Percentiles rank a stretch among this genome's conserved stretches.
Conservation (phyloP, 2,888 invertebrate species). For the Himalopsyche tibetana region DNA sequence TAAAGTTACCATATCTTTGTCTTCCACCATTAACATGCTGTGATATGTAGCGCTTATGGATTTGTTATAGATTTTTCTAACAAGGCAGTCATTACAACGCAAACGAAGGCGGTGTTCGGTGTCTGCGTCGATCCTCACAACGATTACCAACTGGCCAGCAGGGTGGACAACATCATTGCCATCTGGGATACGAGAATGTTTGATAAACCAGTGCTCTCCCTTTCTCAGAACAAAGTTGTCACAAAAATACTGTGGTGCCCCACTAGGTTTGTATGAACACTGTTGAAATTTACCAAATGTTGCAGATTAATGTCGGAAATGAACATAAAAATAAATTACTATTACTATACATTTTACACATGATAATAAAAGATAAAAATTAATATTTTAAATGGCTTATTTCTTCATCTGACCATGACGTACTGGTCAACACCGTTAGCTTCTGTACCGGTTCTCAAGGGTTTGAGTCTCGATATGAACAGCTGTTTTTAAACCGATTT, state of each 20-base stretch:
- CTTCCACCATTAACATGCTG: not conserved
- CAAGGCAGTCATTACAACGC: constrained; percentile 81
- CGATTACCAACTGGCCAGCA: constrained; percentile 89
- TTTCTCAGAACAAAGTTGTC: constrained; percentile 83
- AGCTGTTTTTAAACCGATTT: too few relatives aligned
- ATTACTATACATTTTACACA: too few relatives aligned
- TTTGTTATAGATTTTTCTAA: constrained; percentile 79
- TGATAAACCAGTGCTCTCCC: constrained; percentile 87
- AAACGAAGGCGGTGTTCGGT: constrained; percentile 90
- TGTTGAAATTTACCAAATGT: too few relatives aligned
- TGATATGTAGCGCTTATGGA: not conserved
- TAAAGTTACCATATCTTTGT: too few relatives aligned
- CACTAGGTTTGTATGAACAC: constrained; percentile 78
- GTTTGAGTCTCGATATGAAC: too few relatives aligned
- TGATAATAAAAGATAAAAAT: too few relatives aligned
- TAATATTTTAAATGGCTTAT: too few relatives aligned
- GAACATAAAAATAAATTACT: too few relatives aligned
- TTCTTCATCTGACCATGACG: too few relatives aligned
- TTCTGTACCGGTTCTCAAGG: too few relatives aligned
- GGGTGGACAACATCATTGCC: constrained; percentile 86
- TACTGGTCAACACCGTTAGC: too few relatives aligned
- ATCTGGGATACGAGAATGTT: constrained; percentile 94
- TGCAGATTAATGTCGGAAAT: too few relatives aligned
- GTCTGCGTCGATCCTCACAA: constrained; percentile 87
- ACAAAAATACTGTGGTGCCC: constrained; percentile 92